Base-by-base conservation (phyloP, 2,797 vertebrate species). In the Streptopelia turtur region DNA sequence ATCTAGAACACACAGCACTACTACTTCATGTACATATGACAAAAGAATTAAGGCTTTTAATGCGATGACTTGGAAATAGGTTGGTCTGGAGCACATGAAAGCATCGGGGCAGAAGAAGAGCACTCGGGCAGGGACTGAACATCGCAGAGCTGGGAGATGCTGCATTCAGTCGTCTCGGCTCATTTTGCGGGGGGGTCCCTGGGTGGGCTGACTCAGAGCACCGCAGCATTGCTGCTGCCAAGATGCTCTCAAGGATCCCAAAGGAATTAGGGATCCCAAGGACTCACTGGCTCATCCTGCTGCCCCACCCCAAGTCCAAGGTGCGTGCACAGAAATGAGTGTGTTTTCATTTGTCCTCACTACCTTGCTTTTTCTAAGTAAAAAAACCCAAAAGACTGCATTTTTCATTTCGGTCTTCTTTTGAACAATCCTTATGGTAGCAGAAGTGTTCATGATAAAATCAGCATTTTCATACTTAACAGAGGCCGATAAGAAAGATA, bases 321-420 rank as follows among this genome's bases (percentile, higher is more conserved):
- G 7, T 2, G 16, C 41, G 5, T 0, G 16, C n/a, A 37, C 22
- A 39, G 82, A 35, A 24, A 23, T 6, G n/a, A 63, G 56, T 0
- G 7, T 2, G 10, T 39, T 41, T 24, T 23, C 1, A 1, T 39
- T 43, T 27, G 10, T 31, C 43, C 22, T 31, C 70, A 5, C 27
- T 10, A 2, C 24, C 77, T 43, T 10, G 17, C 25, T 53, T 64
- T 59, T 35, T 43, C 33, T 30, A 35, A 47, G 45, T 20, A 8
- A 68, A 63, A 69, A 41, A 27, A 23, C 15, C 14, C 16, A 27
- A 23, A 18, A 14, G 17, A 7, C 45, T 21, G 24, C 3, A 53
- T 41, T 41, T 37, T 39, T 28, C n/a, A 9, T 49, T 10, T 43
- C 5, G 1, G 10, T 12, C 27, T 6, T 12, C 49, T 61, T 35